Percentiles rank a stretch among this genome's conserved stretches.
These are phyloP conservation scores for Capitulum mitella DNA, from an alignment of 2,888 invertebrate genomes.

Conservation along the genomic window DNA sequence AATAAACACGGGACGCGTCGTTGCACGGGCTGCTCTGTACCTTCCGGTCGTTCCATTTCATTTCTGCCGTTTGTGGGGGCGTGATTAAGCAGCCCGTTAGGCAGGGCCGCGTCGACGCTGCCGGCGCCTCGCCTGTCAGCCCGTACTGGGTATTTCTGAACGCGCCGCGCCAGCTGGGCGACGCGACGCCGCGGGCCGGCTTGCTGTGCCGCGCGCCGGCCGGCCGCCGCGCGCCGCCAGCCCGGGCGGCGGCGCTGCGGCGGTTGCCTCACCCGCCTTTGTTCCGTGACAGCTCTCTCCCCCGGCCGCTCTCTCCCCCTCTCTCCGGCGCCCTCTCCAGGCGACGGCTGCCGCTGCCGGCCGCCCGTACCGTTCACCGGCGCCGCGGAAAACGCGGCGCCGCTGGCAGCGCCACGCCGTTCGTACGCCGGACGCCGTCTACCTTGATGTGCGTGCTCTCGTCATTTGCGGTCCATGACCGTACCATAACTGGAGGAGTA, in stretches of 20 bases:
- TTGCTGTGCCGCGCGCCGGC: background rate
- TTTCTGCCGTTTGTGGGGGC: too few species aligned
- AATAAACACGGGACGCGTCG: background rate
- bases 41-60: too few species aligned
- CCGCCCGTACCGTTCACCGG: background rate
- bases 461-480: background rate
- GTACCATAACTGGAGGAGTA: too few species aligned
- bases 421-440: background rate
- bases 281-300: constrained; percentile 18
- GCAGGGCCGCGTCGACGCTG: too few species aligned
- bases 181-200: background rate
- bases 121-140: background rate
- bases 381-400: background rate
- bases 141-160: background rate
- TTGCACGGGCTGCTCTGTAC: background rate
- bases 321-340: background rate
- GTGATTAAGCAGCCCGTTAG: too few species aligned
- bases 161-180: background rate
- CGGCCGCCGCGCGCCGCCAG: constrained; percentile 9
- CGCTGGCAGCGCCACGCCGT: background rate
- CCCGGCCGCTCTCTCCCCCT: constrained; percentile 3
- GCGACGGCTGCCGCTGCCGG: background rate
- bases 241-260: background rate
- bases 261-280: constrained; percentile 14
- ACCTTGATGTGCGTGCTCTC: background rate